Base-by-base conservation (phyloP, 2,888 invertebrate species). In the Heteromurus nitidus region DNA sequence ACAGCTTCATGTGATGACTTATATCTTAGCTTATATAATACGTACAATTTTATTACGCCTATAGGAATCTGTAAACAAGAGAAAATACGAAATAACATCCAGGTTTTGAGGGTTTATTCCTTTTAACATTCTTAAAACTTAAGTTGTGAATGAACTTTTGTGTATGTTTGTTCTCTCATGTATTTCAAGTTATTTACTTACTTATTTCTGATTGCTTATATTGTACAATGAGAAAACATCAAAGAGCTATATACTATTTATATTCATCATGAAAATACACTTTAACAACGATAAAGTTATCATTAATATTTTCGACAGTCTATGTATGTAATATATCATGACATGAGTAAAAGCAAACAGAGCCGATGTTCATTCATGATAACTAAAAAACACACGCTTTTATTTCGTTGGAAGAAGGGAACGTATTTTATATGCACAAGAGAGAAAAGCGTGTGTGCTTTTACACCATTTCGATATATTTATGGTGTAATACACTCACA, bases 261-360 rank as follows among this genome's bases (percentile, higher is more conserved):
- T 36, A 36, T 50, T 24, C 73, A 53, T 65, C 64, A 74, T 58
- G 75, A 75, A 75, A 75, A 75, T 75, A 75, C 75, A 67, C 58
- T 58, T 69, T 70, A 44, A 42, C 60, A 70, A 42, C 24, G 26
- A 44, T 60, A 16, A 47, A 68, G 13, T 47, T 50, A n/a, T 62
- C 36, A 62, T 31, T 55, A 55, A 20, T 55, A 28, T 11, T 28
- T 60, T 28, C 22, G 65, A 65, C 65, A 65, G 65, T 65, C 65
- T 65, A 65, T 64, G 20, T 64, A 30, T 30, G 20, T 53, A 53
- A 3, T 11, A 26, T 58, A 58, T 24, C 28, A 28, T 62, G 36
- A 62, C 26, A 11, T 31, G n/a, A 9, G 30, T 16, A 31, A n/a
- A n/a, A n/a, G n/a, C n/a, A n/a, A n/a, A 16, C 62, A 62, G 62